Conservation (phyloP, 2,113 vertebrate species). For the Eudyptes chrysolophus region DNA sequence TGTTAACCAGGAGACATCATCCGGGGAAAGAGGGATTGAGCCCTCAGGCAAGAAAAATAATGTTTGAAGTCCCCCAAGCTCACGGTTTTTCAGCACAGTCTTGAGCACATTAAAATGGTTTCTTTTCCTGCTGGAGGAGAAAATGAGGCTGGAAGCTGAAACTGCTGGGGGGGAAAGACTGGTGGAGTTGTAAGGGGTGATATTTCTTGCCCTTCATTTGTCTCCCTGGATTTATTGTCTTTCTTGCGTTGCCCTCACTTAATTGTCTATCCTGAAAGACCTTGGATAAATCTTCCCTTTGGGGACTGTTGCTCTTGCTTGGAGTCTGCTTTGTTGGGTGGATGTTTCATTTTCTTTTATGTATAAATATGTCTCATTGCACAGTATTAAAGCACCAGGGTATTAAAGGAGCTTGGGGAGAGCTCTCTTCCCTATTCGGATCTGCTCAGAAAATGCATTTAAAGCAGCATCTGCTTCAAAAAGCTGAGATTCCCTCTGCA, state of each 20-base stretch:
- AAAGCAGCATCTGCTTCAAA: neutral
- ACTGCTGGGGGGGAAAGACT: neutral
- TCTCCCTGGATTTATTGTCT: conserved; percentile 31
- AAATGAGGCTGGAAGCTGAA: neutral
- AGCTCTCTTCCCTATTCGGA: neutral
- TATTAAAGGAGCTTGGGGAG: neutral
- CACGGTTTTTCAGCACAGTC: neutral
- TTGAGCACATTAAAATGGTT: neutral
- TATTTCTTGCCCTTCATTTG: conserved; percentile 13
- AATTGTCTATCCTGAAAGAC: conserved; percentile 26
- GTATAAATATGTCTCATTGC: neutral
- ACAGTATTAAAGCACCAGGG: neutral
- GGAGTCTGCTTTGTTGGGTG: neutral
- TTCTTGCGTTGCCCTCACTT: neutral
- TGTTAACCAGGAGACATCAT: neutral
- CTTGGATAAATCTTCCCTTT: conserved; percentile 51
- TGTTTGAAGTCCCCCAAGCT: conserved; percentile 1
- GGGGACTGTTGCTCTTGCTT: conserved; percentile 1
- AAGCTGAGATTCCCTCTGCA: neutral
- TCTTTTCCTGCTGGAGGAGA: conserved; percentile 4
- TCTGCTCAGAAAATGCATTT: neutral
- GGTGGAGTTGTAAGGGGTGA: neutral
- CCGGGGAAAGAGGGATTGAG: neutral
- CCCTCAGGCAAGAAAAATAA: neutral
- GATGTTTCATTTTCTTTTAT: neutral